These are phyloP conservation scores for Lathronympha strigana DNA, from an alignment of 2,888 invertebrate species.

Conservation along the genomic window DNA sequence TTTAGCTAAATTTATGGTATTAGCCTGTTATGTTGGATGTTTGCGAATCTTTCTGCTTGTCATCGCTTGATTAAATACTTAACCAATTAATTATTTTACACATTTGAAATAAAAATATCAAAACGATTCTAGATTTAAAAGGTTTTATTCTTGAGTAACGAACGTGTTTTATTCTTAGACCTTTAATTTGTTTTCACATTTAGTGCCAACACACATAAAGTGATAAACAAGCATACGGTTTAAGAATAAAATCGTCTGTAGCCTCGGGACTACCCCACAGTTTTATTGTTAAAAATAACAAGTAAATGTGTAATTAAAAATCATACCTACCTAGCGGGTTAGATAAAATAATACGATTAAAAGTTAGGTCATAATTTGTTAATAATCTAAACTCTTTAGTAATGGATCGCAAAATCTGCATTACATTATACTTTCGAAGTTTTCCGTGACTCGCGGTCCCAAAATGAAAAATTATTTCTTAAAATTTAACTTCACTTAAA, in stretches of 20 bases:
- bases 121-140: too few relatives aligned
- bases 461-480: constrained; percentile 78
- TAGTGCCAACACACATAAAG: too few relatives aligned
- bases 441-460: constrained; percentile 63
- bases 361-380: constrained; percentile 8
- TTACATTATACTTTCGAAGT: constrained; percentile 72
- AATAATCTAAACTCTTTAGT: constrained; percentile 12
- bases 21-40: constrained; percentile 61
- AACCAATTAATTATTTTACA: background rate
- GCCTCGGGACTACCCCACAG: too few relatives aligned
- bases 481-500: constrained; percentile 80
- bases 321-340: background rate
- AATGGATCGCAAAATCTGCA: constrained; percentile 58
- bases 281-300: too few relatives aligned
- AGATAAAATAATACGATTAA: background rate
- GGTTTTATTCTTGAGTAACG: too few relatives aligned
- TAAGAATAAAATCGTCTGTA: too few relatives aligned
- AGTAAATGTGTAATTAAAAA: background rate
- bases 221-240: too few relatives aligned
- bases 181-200: too few relatives aligned
- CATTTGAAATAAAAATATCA: background rate
- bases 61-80: constrained; percentile 40
- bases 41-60: constrained; percentile 50
- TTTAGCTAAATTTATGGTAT: constrained; percentile 74
- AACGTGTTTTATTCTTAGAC: too few relatives aligned